phyloP scores from a whole-genome alignment of 2,888 invertebrate species.

The Oscheius sp. region DNA sequence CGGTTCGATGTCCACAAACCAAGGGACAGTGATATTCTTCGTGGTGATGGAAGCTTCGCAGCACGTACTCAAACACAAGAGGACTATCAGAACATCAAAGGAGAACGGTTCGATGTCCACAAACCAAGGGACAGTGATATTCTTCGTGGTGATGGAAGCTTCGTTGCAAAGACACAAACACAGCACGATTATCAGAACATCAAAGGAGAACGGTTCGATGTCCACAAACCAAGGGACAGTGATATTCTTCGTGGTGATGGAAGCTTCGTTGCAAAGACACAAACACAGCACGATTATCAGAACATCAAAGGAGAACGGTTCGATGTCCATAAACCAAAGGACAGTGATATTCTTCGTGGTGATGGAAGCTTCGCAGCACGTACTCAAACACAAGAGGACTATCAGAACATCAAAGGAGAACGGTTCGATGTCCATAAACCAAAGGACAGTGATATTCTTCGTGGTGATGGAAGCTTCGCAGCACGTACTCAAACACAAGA shows the following conservation, averaged over 20 bases:
- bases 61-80: background rate
- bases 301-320: background rate
- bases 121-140: background rate
- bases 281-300: background rate
- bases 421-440: background rate
- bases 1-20: background rate
- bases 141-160: background rate
- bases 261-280: background rate
- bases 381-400: background rate
- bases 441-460: background rate
- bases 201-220: background rate
- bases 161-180: background rate
- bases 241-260: background rate
- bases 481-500: background rate
- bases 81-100: background rate
- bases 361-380: background rate
- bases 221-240: background rate
- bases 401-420: background rate
- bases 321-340: background rate
- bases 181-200: background rate
- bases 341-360: background rate
- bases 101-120: background rate
- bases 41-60: background rate
- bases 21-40: background rate
- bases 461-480: background rate